These are phyloP conservation scores for Syrphus vitripennis DNA, from an alignment of 2,888 invertebrate genomes.

Conservation along the genomic window DNA sequence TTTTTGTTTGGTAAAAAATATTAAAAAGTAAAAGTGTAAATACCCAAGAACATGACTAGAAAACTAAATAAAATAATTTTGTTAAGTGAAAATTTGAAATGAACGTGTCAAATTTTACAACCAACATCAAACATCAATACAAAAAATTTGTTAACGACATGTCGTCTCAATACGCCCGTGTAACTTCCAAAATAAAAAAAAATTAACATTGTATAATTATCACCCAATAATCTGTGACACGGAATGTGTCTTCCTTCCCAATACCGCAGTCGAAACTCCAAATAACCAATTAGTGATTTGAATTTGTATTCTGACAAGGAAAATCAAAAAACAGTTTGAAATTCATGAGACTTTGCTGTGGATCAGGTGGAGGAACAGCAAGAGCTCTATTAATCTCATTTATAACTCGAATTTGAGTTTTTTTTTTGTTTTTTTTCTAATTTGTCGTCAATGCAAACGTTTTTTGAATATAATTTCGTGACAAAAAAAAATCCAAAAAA, in stretches of 20 bases:
- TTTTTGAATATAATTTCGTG: conserved; percentile 54
- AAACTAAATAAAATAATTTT: conserved; percentile 35
- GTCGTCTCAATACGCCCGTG: conserved; percentile 1
- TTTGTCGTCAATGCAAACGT: conserved; percentile 60
- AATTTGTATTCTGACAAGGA: conserved; percentile 52
- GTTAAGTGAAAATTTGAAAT: conserved; percentile 56
- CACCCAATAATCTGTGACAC: conserved; percentile 10
- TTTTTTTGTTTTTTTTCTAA: conserved; percentile 68
- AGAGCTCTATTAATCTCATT: conserved; percentile 69
- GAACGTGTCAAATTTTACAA: conserved; percentile 57
- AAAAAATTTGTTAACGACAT: conserved; percentile 21
- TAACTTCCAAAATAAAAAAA: conserved; percentile 38
- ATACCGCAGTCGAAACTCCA: background rate
- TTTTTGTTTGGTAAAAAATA: conserved; percentile 44
- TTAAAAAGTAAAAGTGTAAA: conserved; percentile 71
- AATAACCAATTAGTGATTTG: conserved; percentile 33
- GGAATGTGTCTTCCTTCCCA: background rate
- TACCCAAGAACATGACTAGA: conserved; percentile 61
- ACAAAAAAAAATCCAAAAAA: background rate
- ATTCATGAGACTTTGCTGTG: conserved; percentile 50
- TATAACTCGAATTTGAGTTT: conserved; percentile 59
- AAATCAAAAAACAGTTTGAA: conserved; percentile 35
- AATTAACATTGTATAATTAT: conserved; percentile 59
- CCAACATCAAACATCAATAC: background rate
- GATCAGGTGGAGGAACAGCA: conserved; percentile 50